Evolutionary conservation across 2,888 invertebrate species (phyloP), one percentile per base, ranked within the genome.

Genomic region (Mamestra brassicae): DNA sequence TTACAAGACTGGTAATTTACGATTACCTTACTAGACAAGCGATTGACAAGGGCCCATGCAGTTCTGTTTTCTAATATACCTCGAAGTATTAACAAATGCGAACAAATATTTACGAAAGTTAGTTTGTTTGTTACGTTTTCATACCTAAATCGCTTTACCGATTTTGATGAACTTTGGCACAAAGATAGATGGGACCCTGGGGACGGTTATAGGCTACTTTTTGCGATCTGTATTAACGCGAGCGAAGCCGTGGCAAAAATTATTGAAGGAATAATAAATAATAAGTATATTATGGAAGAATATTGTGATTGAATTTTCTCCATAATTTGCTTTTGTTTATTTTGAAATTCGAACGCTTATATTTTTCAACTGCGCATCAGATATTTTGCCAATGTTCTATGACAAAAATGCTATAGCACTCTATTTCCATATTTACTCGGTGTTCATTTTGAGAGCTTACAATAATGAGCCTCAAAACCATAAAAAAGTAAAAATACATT

Each of bases 1-100:
- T 45, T 66, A 57, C 57, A 34, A 66, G 8, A 34, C 42, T 52
- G 11, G 36, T 72, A 45, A 80, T 80, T 83, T 80, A 80, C 72
- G 60, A 78, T 72, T 58, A 50, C n/a, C 17, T 67, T 34, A 47
- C 52, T 55, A 47, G 72, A 71, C 83, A 72, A 71, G 54, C 65
- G 57, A 72, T 83, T 72, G 71, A 83, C 78, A 58, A 54, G 62
- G 45, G 11, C 60, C 50, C 52, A 45, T 17, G 36, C 65, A 52
- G 50, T 38, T 55, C 50, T 65, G 55, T 80, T n/a, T 74, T 63
- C 13, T 2, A 54, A 74, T 66, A 54, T 63, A 68, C 38, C n/a
- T 47, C n/a, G 13, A 11, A 60, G 63, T 57, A 75, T 36, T 38
- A 54, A 52, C 26, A 52, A 36, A 57, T 15, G 2, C 10, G 11